These are phyloP conservation scores for Seriola quinqueradiata DNA, from an alignment of 2,113 vertebrate species.

Conservation along the genomic window DNA sequence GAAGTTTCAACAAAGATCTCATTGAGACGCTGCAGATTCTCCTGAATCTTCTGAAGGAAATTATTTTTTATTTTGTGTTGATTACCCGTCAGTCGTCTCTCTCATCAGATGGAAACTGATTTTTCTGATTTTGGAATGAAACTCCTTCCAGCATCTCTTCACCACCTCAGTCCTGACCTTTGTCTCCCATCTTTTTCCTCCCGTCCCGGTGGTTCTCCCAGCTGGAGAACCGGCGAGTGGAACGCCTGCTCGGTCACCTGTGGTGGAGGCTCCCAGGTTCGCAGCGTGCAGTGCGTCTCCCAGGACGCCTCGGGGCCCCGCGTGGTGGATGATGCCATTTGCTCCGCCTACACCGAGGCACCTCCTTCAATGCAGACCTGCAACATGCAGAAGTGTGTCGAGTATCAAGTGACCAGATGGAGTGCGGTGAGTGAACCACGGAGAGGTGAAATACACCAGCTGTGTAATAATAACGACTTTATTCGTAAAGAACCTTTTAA, in stretches of 20 bases:
- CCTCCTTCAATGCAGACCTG: conserved; percentile 90
- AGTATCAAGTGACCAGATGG: conserved; percentile 87
- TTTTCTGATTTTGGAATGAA: conserved; percentile 23
- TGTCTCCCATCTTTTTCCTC: not conserved
- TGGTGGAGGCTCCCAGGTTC: conserved; percentile 90
- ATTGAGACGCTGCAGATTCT: no score
- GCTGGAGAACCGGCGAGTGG: conserved; percentile 93
- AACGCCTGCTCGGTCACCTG: conserved; percentile 90
- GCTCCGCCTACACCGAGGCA: conserved; percentile 84
- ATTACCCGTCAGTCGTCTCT: not conserved
- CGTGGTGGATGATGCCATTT: conserved; percentile 84
- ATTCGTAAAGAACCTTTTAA: no score
- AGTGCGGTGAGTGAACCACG: conserved; percentile 84
- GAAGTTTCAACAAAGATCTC: no score
- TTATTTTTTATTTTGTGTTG: no score
- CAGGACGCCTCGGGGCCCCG: conserved; percentile 82
- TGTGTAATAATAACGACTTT: no score
- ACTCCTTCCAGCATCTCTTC: not conserved
- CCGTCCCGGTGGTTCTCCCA: conserved; percentile 56
- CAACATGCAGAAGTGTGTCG: conserved; percentile 86
- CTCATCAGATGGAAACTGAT: not conserved
- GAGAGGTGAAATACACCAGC: not conserved
- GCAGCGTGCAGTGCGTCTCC: conserved; percentile 88
- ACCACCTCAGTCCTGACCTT: not conserved
- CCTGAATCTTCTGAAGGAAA: no score